Evolutionary conservation across 2,797 vertebrate species (phyloP).

Genomic region (Acestrorhynchus altus): DNA sequence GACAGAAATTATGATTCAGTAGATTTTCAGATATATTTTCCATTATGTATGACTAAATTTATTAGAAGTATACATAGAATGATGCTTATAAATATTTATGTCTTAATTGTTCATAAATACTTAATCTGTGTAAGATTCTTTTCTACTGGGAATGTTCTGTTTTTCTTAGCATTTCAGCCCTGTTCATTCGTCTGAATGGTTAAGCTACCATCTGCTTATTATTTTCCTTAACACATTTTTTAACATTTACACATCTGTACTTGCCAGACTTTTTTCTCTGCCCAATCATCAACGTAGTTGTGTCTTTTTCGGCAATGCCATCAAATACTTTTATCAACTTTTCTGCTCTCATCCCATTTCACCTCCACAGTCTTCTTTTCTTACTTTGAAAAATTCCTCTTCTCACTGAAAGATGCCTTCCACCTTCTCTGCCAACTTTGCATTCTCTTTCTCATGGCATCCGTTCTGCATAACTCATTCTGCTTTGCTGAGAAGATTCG

Average conservation of each 20-base stretch:
- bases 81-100: too few species aligned
- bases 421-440: background rate
- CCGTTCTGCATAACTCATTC: background rate
- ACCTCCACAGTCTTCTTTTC: background rate
- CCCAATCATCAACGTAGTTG: background rate
- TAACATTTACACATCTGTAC: slow-evolving; percentile 2
- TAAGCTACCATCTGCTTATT: background rate
- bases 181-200: slow-evolving; percentile 11
- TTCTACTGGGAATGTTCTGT: background rate
- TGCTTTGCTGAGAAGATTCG: slow-evolving; percentile 12
- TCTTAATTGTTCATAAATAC: too few species aligned
- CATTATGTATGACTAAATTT: too few species aligned
- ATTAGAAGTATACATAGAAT: too few species aligned
- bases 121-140: background rate
- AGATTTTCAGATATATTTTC: too few species aligned
- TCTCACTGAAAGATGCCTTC: background rate
- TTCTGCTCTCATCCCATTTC: slow-evolving; percentile 2
- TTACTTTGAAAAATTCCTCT: background rate
- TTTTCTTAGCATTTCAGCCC: background rate
- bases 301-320: slow-evolving; percentile 4
- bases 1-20: too few species aligned
- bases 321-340: background rate
- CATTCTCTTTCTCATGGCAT: background rate
- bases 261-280: background rate
- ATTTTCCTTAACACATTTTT: slow-evolving; percentile 14